phyloP scores from a whole-genome alignment of 2,113 vertebrate species.

The Brachypteracias leptosomus region DNA sequence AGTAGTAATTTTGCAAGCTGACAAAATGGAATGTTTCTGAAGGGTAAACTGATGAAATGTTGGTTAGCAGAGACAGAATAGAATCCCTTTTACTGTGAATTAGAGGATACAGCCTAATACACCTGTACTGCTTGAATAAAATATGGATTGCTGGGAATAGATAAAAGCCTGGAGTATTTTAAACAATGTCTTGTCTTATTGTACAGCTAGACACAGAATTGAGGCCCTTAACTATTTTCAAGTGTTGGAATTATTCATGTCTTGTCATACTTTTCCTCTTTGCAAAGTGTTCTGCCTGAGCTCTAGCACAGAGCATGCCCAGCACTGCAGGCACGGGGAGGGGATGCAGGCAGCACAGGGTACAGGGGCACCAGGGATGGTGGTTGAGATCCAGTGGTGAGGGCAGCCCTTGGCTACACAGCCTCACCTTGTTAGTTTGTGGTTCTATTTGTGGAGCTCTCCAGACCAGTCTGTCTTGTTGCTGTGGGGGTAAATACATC shows the following conservation, averaged over 20 bases:
- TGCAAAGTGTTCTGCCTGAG: not conserved
- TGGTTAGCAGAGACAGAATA: not conserved
- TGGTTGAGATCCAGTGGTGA: not conserved
- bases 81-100: not conserved
- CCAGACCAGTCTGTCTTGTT: not conserved
- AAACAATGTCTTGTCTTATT: not conserved
- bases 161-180: not conserved
- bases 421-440: not conserved
- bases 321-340: not conserved
- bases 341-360: not conserved
- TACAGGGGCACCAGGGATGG: not conserved
- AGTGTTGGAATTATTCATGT: not conserved
- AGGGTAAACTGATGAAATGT: conserved; percentile 5
- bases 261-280: not conserved
- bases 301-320: rapidly evolving
- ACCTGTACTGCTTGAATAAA: not conserved
- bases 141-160: not conserved
- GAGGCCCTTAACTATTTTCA: not conserved
- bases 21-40: conserved; percentile 33
- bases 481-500: not conserved
- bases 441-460: not conserved
- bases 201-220: not conserved
- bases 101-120: not conserved
- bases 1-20: conserved; percentile 35
- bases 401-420: rapidly evolving